Base-by-base conservation (phyloP, 2,888 invertebrate species). In the Leptopterna dolabrata region DNA sequence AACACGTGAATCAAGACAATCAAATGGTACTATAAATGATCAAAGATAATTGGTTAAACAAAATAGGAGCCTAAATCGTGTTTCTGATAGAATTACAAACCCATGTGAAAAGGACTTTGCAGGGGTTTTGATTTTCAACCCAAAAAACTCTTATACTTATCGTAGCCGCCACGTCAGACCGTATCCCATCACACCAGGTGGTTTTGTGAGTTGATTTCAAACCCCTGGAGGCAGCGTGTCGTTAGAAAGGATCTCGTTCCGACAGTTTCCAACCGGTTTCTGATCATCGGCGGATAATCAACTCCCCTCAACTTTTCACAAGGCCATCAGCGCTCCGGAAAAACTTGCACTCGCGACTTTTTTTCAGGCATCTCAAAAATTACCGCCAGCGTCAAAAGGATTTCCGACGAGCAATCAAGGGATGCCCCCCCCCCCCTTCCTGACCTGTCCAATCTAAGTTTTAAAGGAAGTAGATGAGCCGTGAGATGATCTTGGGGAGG, bases 381-480 rank as follows among this genome's bases (percentile, higher is more conserved):
- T 83, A 83, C n/a, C 63, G 82, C 83, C 0, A 36, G 83, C 83
- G 83, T 83, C 83, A 70, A 63, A 83, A 70, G 70, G 63, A 36
- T 83, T 82, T n/a, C 29, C 45, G 14, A 45, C 14, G 63, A 70
- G 70, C 55, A 83, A 36, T 70, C 41, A 63, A 83, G 83, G 14
- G 36, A 16, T 70, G 55, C 24, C 51, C 51, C 14, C n/a, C n/a
- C 36, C 0, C 24, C 51, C 51, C 14, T 9, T 9, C 36, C 0
- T 41, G 70, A 70, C 83, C 83, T 63, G 41, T 83, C 83, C 83
- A 83, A 83, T 83, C 83, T 83, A 83, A 83, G 83, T 83, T 63
- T 78, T 70, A 83, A 83, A 43, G 27, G 83, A 83, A 70, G 83
- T 83, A 70, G 83, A 83, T 83, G 83, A 83, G 70, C 83, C 83